Evolutionary conservation across 2,888 invertebrate species (phyloP).

Genomic region (Penaeus monodon): DNA sequence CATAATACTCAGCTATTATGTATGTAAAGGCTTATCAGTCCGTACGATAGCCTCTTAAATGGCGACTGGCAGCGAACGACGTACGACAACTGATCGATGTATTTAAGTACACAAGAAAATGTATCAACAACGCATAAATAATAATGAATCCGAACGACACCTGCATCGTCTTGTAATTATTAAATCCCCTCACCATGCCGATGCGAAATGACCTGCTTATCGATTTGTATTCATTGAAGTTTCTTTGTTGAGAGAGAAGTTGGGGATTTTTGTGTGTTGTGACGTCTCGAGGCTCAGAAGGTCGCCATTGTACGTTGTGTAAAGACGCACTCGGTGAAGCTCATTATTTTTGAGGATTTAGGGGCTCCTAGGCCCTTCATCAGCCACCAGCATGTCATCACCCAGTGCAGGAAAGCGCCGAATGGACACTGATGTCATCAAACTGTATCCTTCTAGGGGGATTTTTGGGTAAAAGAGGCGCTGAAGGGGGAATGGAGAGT

Average conservation of each 20-base stretch:
- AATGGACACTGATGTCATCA: conserved; percentile 99
- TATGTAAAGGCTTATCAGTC: background rate
- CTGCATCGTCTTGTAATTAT: background rate
- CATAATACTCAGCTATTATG: background rate
- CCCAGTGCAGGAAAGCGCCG: conserved; percentile 99
- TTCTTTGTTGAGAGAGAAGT: conserved; percentile 53
- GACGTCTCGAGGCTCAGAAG: conserved; percentile 58
- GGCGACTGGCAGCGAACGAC: conserved; percentile 45
- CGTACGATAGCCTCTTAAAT: conserved; percentile 50
- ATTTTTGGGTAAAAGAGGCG: background rate
- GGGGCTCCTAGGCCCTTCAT: conserved; percentile 33
- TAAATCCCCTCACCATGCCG: background rate
- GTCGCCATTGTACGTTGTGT: conserved; percentile 49
- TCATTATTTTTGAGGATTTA: conserved; percentile 41
- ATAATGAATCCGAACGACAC: background rate
- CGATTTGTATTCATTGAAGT: background rate
- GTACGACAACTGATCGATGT: conserved; percentile 61
- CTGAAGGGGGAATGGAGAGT: background rate
- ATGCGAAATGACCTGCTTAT: background rate
- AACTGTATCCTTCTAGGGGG: conserved; percentile 78
- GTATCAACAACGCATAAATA: background rate
- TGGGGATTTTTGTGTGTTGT: conserved; percentile 30
- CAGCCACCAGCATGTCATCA: conserved; percentile 84
- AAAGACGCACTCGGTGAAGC: conserved; percentile 45
- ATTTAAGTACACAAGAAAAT: conserved; percentile 47